phyloP scores from a whole-genome alignment of 1,140 invertebrate genomes.

The Augochlora pura region DNA sequence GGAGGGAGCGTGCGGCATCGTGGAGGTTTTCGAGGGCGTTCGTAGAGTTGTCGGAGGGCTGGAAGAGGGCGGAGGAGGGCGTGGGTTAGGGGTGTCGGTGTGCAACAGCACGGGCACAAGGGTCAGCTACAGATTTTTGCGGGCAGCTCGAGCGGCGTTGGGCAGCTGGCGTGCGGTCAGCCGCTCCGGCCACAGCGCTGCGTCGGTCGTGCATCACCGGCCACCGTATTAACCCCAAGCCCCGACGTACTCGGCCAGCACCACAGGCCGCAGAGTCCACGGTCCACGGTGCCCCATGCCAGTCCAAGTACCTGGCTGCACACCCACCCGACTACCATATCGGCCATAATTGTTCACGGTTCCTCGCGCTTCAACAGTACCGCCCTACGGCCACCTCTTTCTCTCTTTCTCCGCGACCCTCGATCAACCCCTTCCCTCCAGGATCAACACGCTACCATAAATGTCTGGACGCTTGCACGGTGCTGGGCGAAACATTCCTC shows the following conservation, averaged over 20 bases:
- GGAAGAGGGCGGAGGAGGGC: conserved; percentile 14
- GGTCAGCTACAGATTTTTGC: conserved; percentile 75
- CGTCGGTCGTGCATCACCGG: conserved; percentile 78
- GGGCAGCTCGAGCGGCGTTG: conserved; percentile 68
- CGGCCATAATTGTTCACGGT: conserved; percentile 46
- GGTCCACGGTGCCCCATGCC: conserved; percentile 54
- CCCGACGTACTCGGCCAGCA: conserved; percentile 61
- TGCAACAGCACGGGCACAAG: conserved; percentile 63
- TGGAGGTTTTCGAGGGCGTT: conserved; percentile 8
- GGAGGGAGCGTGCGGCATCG: conserved; percentile 5
- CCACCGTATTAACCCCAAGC: conserved; percentile 77
- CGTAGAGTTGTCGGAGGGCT: not conserved
- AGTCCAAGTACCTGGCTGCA: conserved; percentile 17
- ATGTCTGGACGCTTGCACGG: no score
- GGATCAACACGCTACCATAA: no score
- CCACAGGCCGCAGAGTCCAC: conserved; percentile 64
- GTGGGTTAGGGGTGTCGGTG: conserved; percentile 23
- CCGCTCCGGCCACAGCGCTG: conserved; percentile 72
- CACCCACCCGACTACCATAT: conserved; percentile 26
- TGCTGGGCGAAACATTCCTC: no score
- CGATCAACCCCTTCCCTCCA: no score
- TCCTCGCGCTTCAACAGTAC: conserved; percentile 29
- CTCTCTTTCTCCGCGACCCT: not conserved
- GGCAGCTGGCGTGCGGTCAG: conserved; percentile 78
- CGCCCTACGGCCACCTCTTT: no score